Evolutionary conservation across 53 echinoderm and acorn worm species (phyloP).

Genomic region (Stichopus horrens): DNA sequence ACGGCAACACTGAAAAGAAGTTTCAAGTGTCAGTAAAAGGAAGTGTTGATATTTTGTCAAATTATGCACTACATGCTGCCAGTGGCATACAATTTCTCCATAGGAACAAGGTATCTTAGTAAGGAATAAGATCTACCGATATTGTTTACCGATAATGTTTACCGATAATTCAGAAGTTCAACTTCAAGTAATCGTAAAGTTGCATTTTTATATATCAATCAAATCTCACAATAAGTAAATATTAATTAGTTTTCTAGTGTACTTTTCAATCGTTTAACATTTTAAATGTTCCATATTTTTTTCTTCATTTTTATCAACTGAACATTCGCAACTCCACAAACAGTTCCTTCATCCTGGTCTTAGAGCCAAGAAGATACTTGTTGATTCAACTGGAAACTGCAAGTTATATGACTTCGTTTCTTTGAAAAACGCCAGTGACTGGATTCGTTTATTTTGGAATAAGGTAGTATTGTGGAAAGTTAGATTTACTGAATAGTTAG

Average conservation of each 20-base stretch:
- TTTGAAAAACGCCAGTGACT: not conserved
- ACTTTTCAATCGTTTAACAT: too few species aligned
- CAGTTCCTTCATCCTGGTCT: constrained; percentile 12
- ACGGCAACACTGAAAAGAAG: not conserved
- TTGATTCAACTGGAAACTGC: not conserved
- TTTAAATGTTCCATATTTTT: too few species aligned
- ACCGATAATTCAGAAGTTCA: too few species aligned
- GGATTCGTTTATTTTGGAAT: not conserved
- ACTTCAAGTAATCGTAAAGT: too few species aligned
- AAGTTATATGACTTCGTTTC: constrained; percentile 22
- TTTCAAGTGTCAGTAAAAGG: constrained; percentile 4
- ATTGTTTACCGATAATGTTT: too few species aligned
- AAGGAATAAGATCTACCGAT: too few species aligned
- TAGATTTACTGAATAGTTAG: too few species aligned
- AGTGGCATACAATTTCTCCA: not conserved
- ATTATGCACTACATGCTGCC: not conserved
- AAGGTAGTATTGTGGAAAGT: not conserved
- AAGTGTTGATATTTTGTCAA: not conserved
- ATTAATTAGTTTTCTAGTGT: too few species aligned
- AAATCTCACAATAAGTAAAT: too few species aligned
- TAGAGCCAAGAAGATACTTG: not conserved
- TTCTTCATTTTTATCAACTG: too few species aligned
- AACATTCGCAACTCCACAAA: too few species aligned
- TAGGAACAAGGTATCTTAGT: not conserved
- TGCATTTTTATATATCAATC: too few species aligned